Conservation (phyloP, 2,888 invertebrate species). For the Baccha elongata region DNA sequence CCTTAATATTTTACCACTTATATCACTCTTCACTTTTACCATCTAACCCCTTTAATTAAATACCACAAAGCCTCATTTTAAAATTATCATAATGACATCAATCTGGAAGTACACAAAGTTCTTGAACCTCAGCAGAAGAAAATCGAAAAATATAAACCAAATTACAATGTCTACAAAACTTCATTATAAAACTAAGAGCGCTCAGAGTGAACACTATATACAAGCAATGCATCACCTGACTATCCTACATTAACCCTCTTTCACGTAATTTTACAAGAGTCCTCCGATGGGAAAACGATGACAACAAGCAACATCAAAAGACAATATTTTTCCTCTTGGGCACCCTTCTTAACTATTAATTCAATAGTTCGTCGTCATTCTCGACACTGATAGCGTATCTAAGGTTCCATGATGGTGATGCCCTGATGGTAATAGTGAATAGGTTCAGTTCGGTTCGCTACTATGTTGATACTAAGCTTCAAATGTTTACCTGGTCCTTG, state of each 20-base stretch:
- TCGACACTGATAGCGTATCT: conserved; percentile 11
- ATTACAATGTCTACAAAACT: conserved; percentile 49
- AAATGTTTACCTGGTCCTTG: conserved; percentile 70
- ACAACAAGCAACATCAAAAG: conserved; percentile 68
- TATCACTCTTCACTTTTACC: too few species aligned
- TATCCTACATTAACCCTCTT: conserved; percentile 62
- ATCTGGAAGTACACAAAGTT: conserved; percentile 37
- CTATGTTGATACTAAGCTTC: too few species aligned
- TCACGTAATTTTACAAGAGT: conserved; percentile 54
- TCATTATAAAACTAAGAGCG: conserved; percentile 61
- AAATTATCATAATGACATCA: too few species aligned
- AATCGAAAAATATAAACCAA: conserved; percentile 32
- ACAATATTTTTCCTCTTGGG: too few species aligned
- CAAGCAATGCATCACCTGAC: conserved; percentile 61
- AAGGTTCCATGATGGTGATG: too few species aligned
- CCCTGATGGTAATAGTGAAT: background rate
- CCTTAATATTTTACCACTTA: too few species aligned
- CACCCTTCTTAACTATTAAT: too few species aligned
- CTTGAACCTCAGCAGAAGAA: conserved; percentile 28
- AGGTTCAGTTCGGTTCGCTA: background rate
- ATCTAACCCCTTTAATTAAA: conserved; percentile 25
- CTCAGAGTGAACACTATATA: conserved; percentile 19
- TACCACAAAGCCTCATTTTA: too few species aligned
- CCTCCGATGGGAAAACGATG: conserved; percentile 37
- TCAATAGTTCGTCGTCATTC: conserved; percentile 58